Conservation (phyloP, 2,797 vertebrate species). For the Arrhamphus sclerolepis region DNA sequence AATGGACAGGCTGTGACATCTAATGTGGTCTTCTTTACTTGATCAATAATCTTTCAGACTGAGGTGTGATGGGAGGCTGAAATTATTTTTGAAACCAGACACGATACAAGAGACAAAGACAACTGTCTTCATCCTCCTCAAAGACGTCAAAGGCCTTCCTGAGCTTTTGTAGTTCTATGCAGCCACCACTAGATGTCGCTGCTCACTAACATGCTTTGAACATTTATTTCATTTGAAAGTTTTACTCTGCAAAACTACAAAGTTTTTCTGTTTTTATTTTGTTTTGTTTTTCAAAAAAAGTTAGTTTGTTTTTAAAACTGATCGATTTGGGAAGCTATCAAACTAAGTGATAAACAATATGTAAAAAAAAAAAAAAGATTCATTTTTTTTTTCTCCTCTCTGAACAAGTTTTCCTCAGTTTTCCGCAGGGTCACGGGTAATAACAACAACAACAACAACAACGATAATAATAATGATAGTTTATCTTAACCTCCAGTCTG, state of each 20-base stretch:
- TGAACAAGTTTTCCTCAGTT: too few relatives aligned
- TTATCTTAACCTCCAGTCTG: neutral
- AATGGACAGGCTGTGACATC: too few relatives aligned
- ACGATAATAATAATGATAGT: neutral
- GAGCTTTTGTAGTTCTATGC: constrained; percentile 3
- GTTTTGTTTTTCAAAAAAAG: neutral
- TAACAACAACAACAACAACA: too few relatives aligned
- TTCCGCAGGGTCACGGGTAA: too few relatives aligned
- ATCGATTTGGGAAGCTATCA: too few relatives aligned
- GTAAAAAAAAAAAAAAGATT: too few relatives aligned
- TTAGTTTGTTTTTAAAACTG: constrained; percentile 19
- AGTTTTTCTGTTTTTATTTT: too few relatives aligned
- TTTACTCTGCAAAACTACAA: neutral
- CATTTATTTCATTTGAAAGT: neutral
- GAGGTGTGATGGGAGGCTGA: constrained; percentile 22
- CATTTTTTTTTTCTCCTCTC: too few relatives aligned
- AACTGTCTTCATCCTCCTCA: too few relatives aligned
- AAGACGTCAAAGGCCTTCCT: constrained; percentile 25
- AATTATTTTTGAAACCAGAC: constrained; percentile 31
- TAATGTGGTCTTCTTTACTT: too few relatives aligned
- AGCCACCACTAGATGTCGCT: constrained; percentile 68
- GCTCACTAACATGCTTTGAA: constrained; percentile 31
- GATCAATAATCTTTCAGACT: constrained; percentile 10
- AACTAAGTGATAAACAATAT: too few relatives aligned
- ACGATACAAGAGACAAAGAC: constrained; percentile 47